phyloP scores from a whole-genome alignment of 1,140 invertebrate genomes.

The Drosophila suzukii region DNA sequence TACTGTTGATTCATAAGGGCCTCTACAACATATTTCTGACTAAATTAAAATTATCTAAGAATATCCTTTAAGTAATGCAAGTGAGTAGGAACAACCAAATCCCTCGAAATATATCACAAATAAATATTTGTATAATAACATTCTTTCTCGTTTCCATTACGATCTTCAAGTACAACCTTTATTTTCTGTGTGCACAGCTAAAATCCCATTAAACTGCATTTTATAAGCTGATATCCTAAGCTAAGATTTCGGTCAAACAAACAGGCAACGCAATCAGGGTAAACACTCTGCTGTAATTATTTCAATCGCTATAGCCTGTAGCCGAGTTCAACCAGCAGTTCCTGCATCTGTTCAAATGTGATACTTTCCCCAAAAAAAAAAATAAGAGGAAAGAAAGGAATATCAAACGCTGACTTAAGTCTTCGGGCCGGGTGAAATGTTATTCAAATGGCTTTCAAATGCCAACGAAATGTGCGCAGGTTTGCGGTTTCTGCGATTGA shows the following conservation, averaged over 20 bases:
- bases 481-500: slow-evolving; percentile 77
- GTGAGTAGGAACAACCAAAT: too few species aligned
- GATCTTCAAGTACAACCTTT: not conserved
- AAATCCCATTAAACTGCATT: slow-evolving; percentile 8
- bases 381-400: slow-evolving; percentile 17
- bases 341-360: slow-evolving; percentile 53
- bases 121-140: too few species aligned
- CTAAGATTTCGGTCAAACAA: slow-evolving; percentile 9
- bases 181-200: not conserved
- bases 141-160: too few species aligned
- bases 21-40: too few species aligned
- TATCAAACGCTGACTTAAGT: slow-evolving; percentile 49
- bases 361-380: slow-evolving; percentile 62
- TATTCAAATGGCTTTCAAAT: slow-evolving; percentile 81
- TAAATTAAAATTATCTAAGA: too few species aligned
- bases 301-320: slow-evolving; percentile 11
- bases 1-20: too few species aligned
- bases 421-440: slow-evolving; percentile 54
- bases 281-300: slow-evolving; percentile 32
- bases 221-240: slow-evolving; percentile 6
- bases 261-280: slow-evolving; percentile 22
- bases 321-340: slow-evolving; percentile 63
- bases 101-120: too few species aligned
- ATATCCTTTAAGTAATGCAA: too few species aligned
- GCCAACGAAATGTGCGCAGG: slow-evolving; percentile 76